Base-by-base conservation (phyloP, 2,797 vertebrate species). In the Crax fasciolata region DNA sequence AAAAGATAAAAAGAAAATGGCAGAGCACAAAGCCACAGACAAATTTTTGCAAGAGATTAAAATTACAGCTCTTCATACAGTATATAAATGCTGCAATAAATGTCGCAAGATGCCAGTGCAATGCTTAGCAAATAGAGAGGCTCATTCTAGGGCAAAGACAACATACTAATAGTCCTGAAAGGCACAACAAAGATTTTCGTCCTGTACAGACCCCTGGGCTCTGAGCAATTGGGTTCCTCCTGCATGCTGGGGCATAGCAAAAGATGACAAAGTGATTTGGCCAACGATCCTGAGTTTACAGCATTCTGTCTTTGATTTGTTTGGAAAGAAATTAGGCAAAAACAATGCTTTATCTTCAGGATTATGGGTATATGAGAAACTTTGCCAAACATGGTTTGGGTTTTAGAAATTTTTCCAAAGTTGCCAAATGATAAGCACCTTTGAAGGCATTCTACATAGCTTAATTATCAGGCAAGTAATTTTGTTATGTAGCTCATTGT, bases 1-100 rank as follows among this genome's bases (percentile, higher is more conserved):
- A 41, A 52, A 82, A 87, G 65, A 23, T 1, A 4, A 48, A 78
- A 89, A 73, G 39, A 71, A 79, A 66, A 83, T 67, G 59, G 57
- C 41, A 87, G 52, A 80, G 57, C 21, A 61, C 19, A 41, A 52
- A 94, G 49, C 61, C 68, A 67, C 20, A 78, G 65, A 74, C 32
- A 52, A 85, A 65, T 72, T 92, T 93, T 80, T 74, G 73, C 38
- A 91, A 80, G 17, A 68, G 41, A 85, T 6, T 32, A 46, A 90
- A 93, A 90, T 92, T 24, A 73, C 17, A 51, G 21, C 28, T 79
- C 39, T 62, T 84, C 81, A 92, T 62, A 51, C 48, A 75, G 58
- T 61, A n/a, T 30, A 62, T 51, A 89, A 81, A 55, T 28, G 25
- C 59, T 67, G 21, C 39, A 76, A 62, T 51, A 89, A 81, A 55